phyloP scores from a whole-genome alignment of 1,140 invertebrate genomes.

The Laodelphax striatellus region DNA sequence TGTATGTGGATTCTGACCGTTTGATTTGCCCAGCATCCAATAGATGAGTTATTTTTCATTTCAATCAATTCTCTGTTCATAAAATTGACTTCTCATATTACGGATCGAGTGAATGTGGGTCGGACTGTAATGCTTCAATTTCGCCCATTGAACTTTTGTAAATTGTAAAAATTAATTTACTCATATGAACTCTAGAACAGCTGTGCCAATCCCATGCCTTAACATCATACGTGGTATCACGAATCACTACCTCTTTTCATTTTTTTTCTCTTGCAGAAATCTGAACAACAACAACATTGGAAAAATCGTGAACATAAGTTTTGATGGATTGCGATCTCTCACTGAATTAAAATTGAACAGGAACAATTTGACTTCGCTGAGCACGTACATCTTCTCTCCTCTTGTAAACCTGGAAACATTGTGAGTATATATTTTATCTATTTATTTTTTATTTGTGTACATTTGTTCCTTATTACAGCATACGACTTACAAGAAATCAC shows the following conservation, averaged over 20 bases:
- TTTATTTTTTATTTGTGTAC: not conserved
- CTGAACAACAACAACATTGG: slow-evolving; percentile 66
- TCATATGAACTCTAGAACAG: no score
- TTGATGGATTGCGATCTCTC: slow-evolving; percentile 59
- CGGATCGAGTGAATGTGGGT: no score
- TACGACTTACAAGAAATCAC: no score
- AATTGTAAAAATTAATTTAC: no score
- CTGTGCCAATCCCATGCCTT: no score
- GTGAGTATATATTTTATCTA: slow-evolving; percentile 36
- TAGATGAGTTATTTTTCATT: no score
- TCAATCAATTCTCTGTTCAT: no score
- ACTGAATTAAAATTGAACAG: slow-evolving; percentile 66
- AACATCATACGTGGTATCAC: no score
- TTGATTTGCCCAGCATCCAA: no score
- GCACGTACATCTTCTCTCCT: slow-evolving; percentile 58
- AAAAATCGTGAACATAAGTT: slow-evolving; percentile 49
- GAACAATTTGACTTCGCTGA: slow-evolving; percentile 58
- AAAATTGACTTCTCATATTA: no score
- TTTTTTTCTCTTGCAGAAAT: slow-evolving; percentile 39
- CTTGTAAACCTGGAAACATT: slow-evolving; percentile 55
- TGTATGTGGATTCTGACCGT: no score
- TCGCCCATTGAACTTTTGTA: not conserved
- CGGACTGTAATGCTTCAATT: slow-evolving; percentile 1
- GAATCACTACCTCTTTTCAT: not conserved
- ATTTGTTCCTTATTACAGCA: not conserved